Evolutionary conservation across 2,888 invertebrate species (phyloP).

Genomic region (Agonopterix heracliana): DNA sequence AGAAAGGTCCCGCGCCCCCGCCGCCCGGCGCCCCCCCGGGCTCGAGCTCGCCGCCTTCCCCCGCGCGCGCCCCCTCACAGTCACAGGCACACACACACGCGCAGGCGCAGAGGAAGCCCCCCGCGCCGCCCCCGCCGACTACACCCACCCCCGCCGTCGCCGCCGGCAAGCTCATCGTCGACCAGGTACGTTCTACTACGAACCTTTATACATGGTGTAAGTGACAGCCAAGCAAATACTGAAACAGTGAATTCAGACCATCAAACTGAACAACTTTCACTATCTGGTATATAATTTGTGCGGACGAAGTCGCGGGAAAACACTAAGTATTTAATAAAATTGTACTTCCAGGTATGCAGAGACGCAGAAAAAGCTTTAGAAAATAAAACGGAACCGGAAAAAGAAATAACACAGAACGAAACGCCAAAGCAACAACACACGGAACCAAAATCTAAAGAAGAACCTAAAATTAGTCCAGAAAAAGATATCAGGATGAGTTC

Average conservation of each 20-base stretch:
- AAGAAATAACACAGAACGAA: constrained; percentile 24
- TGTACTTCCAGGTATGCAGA: constrained; percentile 48
- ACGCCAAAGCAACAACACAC: constrained; percentile 18
- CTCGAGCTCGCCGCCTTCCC: constrained; percentile 20
- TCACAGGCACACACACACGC: constrained; percentile 23
- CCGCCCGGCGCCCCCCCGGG: constrained; percentile 64
- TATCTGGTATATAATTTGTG: no score
- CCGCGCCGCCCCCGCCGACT: constrained; percentile 28
- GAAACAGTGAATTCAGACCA: no score
- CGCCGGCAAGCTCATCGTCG: constrained; percentile 46
- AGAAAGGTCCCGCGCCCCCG: constrained; percentile 88
- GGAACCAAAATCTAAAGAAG: constrained; percentile 12
- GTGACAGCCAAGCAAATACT: no score
- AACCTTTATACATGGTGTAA: no score
- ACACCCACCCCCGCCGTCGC: constrained; percentile 22
- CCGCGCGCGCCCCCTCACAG: constrained; percentile 71
- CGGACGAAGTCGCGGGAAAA: neutral
- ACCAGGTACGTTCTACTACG: constrained; percentile 44
- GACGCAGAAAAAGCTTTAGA: constrained; percentile 67
- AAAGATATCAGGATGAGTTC: neutral
- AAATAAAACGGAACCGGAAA: constrained; percentile 33
- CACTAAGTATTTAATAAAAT: no score
- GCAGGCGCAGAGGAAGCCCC: constrained; percentile 56
- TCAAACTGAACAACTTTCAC: no score
- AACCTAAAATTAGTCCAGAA: neutral